Conservation (phyloP, 2,797 vertebrate species). For the Pagetopsis macropterus region DNA sequence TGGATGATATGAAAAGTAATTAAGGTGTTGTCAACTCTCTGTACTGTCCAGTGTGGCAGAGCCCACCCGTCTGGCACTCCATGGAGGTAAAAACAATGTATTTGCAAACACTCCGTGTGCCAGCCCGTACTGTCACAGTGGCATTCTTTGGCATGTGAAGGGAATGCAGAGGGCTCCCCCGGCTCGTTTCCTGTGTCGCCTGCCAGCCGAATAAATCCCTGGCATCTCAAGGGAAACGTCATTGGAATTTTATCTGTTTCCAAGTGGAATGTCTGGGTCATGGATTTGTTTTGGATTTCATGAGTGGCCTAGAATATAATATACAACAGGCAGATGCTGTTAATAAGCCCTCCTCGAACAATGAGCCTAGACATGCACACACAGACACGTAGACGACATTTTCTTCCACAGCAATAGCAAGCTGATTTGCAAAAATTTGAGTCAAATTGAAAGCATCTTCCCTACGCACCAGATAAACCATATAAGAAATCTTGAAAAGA, state of each 20-base stretch:
- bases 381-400: slow-evolving; percentile 28
- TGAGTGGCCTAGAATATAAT: slow-evolving; percentile 40
- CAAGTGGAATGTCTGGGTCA: slow-evolving; percentile 66
- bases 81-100: slow-evolving; percentile 45
- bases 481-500: slow-evolving; percentile 63
- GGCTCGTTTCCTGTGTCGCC: slow-evolving; percentile 57
- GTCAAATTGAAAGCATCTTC: slow-evolving; percentile 66
- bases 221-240: slow-evolving; percentile 68
- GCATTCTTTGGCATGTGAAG: slow-evolving; percentile 76
- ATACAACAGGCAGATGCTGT: slow-evolving; percentile 52
- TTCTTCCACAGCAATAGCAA: slow-evolving; percentile 57
- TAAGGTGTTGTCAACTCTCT: slow-evolving; percentile 30
- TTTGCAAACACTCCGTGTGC: slow-evolving; percentile 50
- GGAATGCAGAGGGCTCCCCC: slow-evolving; percentile 60
- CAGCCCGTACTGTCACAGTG: slow-evolving; percentile 46
- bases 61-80: slow-evolving; percentile 31
- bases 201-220: slow-evolving; percentile 56
- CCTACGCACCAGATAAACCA: slow-evolving; percentile 52
- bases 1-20: slow-evolving; percentile 7
- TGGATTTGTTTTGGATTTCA: slow-evolving; percentile 59
- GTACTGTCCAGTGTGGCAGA: slow-evolving; percentile 28
- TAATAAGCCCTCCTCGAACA: slow-evolving; percentile 57
- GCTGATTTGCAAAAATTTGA: slow-evolving; percentile 67
- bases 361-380: slow-evolving; percentile 56
- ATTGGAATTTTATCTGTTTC: slow-evolving; percentile 71